Evolutionary conservation across 2,888 invertebrate species (phyloP).

Genomic region (Drosophila aldrichi): DNA sequence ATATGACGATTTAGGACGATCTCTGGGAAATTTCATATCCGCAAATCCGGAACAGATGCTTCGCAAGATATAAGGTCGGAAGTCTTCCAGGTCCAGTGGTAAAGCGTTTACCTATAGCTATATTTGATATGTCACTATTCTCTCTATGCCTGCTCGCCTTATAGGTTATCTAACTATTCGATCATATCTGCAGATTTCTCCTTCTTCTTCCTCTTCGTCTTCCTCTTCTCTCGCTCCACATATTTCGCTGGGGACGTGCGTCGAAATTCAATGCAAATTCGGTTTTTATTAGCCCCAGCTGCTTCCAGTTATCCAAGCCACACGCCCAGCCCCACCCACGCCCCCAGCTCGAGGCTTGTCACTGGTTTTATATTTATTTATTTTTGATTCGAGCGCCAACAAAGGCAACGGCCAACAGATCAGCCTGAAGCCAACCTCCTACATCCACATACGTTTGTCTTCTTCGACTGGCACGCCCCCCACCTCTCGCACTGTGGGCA

Average conservation of each 20-base stretch:
- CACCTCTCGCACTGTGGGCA: too few relatives aligned
- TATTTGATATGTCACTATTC: background rate
- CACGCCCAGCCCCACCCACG: background rate
- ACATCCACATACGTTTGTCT: background rate
- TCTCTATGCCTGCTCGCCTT: background rate
- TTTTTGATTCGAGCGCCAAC: slow-evolving; percentile 69
- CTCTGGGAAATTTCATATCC: too few relatives aligned
- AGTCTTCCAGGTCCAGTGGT: background rate
- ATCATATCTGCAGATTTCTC: background rate
- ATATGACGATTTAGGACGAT: too few relatives aligned
- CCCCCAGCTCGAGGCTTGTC: slow-evolving; percentile 38
- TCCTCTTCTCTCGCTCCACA: slow-evolving; percentile 5
- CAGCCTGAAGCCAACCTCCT: slow-evolving; percentile 30
- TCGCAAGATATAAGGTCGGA: background rate
- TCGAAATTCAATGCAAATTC: slow-evolving; percentile 70
- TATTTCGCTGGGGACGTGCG: slow-evolving; percentile 49
- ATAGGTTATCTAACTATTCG: slow-evolving; percentile 28
- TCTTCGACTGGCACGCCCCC: background rate
- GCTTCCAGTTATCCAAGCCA: slow-evolving; percentile 49
- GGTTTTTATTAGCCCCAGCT: slow-evolving; percentile 66
- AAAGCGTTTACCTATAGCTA: background rate
- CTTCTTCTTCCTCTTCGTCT: background rate
- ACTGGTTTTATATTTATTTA: slow-evolving; percentile 72
- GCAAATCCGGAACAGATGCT: too few relatives aligned
- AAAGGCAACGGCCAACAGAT: slow-evolving; percentile 35